Conservation (phyloP, 2,113 vertebrate species). For the Plestiodon gilberti region DNA sequence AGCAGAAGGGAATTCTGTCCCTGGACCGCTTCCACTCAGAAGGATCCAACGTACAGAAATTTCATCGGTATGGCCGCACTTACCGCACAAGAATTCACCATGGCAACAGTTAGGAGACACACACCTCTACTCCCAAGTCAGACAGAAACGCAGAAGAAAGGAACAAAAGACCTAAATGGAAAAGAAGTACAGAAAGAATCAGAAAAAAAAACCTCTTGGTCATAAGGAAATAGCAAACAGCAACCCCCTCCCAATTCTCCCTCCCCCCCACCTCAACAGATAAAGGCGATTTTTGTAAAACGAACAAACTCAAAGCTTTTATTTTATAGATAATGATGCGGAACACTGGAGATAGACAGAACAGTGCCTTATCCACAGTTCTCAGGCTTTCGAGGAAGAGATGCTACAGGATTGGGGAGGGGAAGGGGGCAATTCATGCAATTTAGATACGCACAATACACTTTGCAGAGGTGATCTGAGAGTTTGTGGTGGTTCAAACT, state of each 20-base stretch:
- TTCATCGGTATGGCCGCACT: neutral
- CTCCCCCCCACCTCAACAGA: neutral
- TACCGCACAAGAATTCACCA: constrained; percentile 10
- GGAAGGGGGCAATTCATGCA: neutral
- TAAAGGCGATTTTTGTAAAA: neutral
- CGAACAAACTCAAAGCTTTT: neutral
- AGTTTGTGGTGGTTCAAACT: neutral
- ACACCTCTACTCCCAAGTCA: neutral
- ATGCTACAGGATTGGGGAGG: neutral
- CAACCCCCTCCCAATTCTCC: neutral
- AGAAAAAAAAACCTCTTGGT: neutral
- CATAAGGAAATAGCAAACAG: neutral
- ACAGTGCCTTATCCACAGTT: neutral
- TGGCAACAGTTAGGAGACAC: constrained; percentile 21
- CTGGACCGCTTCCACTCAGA: neutral
- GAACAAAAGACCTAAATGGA: neutral
- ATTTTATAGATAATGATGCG: constrained; percentile 2
- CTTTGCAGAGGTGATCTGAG: neutral
- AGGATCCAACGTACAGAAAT: neutral
- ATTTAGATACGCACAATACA: constrained; percentile 8
- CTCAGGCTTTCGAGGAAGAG: neutral
- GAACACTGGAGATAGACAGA: neutral
- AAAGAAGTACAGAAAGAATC: neutral
- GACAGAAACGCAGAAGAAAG: neutral
- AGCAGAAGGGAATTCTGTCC: neutral